Base-by-base conservation (phyloP, 1,140 invertebrate genomes). In the Megalopta genalis region DNA sequence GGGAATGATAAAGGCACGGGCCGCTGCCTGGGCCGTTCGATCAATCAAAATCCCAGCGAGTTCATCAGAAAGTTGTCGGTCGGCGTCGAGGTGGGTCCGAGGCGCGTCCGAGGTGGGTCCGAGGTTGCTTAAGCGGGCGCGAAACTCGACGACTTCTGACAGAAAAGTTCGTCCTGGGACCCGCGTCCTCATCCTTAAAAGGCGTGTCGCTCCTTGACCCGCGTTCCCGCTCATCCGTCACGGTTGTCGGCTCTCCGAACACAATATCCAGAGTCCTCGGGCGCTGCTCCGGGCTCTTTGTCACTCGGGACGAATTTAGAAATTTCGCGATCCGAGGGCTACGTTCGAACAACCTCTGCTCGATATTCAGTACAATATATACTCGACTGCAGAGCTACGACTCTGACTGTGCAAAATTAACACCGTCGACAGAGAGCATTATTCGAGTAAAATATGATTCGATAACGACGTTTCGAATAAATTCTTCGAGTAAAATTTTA, bases 131-230 rank as follows among this genome's bases (percentile, higher is more conserved):
- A 68, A 68, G 32, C 63, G 52, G 54, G 70, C 65, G 65, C 46
- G 54, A 81, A 80, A 65, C 77, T 16, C 52, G 46, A 54, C 39
- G 49, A 66, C 27, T 64, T 49, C 46, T 62, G 82, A 80, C 68
- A 77, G 83, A 85, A 81, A 85, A 85, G 49, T 84, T 86, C 83
- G 79, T 74, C 59, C 79, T 78, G 78, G 52, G 72, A 60, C 59
- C 46, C 16, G 21, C 25, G 49, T 72, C 63, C 64, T 72, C 46
- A 42, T 70, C 69, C 83, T 85, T 81, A 77, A 74, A 85, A 85
- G 79, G 83, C 63, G 79, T 65, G 65, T 81, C 83, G 78, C 78
- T 81, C 79, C 83, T 85, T 85, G 78, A 85, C 83, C 84, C 74
- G 73, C 65, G 72, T 85, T 64, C 62, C 67, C 42, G 79, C 73